These are phyloP conservation scores for Hydractinia symbiolongicarpus DNA, from an alignment of 30 jellyfish, hydroid and myxozoan genomes.

Conservation along the genomic window DNA sequence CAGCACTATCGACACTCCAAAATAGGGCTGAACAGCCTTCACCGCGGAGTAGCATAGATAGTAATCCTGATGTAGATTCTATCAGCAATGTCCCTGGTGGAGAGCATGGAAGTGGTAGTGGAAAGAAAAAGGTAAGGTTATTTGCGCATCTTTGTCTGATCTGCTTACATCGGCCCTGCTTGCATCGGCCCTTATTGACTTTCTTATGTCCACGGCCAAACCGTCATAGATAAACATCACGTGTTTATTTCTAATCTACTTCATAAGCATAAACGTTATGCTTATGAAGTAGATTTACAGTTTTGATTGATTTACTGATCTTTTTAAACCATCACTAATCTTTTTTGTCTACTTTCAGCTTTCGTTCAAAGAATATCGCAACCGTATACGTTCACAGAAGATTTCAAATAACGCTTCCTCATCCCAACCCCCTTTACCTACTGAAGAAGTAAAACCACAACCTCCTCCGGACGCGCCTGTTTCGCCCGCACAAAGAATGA, in stretches of 20 bases:
- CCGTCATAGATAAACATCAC: no score
- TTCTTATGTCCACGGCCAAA: no score
- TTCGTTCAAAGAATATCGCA: slow-evolving; percentile 25
- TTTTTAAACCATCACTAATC: not conserved
- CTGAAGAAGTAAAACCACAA: no score
- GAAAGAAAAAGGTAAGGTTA: slow-evolving; percentile 23
- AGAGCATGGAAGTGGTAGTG: slow-evolving; percentile 1
- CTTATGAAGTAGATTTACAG: no score
- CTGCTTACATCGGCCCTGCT: no score
- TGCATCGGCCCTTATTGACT: no score
- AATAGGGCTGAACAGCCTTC: not conserved
- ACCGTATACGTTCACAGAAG: slow-evolving; percentile 11
- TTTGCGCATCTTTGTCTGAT: no score
- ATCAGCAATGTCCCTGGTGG: not conserved
- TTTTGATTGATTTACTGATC: not conserved
- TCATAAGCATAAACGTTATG: no score
- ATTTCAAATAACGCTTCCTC: not conserved
- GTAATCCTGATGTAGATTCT: not conserved
- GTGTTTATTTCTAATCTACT: no score
- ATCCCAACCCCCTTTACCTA: not conserved
- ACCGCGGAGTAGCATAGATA: not conserved
- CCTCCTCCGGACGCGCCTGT: not conserved
- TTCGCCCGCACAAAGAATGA: not conserved
- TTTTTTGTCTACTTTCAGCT: slow-evolving; percentile 3
- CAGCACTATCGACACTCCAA: not conserved